phyloP scores from a whole-genome alignment of 2,113 vertebrate genomes.

The Pipra filicauda region DNA sequence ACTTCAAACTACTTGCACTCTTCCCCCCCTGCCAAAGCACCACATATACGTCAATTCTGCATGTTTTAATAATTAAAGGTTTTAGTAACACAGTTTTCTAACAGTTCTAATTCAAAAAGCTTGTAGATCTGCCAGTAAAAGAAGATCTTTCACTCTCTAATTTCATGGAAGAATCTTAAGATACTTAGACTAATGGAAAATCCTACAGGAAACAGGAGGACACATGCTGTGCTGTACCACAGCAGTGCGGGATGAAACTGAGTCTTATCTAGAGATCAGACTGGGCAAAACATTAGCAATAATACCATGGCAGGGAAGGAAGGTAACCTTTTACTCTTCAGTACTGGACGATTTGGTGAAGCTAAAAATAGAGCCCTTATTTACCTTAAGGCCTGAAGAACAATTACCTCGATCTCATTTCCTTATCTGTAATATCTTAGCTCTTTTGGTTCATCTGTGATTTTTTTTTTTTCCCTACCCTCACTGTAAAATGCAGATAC shows the following conservation, averaged over 20 bases:
- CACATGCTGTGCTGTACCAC: background rate
- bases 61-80: conserved; percentile 29
- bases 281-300: background rate
- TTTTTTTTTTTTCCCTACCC: background rate
- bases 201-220: background rate
- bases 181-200: background rate
- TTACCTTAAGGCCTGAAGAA: background rate
- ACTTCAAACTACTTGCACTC: background rate
- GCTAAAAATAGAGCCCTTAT: background rate
- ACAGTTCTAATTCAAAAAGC: background rate
- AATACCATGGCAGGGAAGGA: background rate
- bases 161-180: background rate
- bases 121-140: background rate
- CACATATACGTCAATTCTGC: background rate
- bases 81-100: conserved; percentile 5
- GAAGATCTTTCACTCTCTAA: background rate
- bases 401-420: background rate
- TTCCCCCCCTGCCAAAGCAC: background rate
- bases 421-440: background rate
- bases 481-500: background rate
- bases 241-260: background rate
- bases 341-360: background rate
- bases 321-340: background rate
- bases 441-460: background rate
- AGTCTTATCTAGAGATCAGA: background rate